Percentiles rank a stretch among this genome's conserved stretches.
Conservation (phyloP, 2,797 vertebrate species). For the Tachyglossus aculeatus region DNA sequence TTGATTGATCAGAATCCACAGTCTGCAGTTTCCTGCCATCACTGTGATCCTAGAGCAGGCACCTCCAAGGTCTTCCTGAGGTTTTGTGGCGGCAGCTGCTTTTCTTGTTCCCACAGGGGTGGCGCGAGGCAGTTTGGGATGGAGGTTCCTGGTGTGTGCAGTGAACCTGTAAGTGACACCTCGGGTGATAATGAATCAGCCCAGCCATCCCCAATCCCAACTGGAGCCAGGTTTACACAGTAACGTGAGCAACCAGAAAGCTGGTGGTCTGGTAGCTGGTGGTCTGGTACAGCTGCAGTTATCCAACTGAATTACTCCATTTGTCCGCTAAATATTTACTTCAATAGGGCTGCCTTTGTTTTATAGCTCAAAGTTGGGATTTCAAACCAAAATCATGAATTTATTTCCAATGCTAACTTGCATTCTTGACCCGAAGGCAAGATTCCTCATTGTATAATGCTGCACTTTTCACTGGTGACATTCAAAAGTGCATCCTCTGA, state of each 20-base stretch:
- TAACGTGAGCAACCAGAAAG: slow-evolving; percentile 25
- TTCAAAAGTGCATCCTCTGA: neutral
- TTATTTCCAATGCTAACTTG: slow-evolving; percentile 12
- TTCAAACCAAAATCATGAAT: slow-evolving; percentile 17
- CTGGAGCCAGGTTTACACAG: slow-evolving; percentile 32
- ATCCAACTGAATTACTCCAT: slow-evolving; percentile 25
- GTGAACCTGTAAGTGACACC: neutral
- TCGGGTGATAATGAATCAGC: neutral
- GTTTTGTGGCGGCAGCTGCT: too few relatives aligned
- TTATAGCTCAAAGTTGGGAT: slow-evolving; percentile 23
- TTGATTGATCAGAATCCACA: too few relatives aligned
- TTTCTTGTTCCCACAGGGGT: too few relatives aligned
- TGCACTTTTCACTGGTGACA: neutral
- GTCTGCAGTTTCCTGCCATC: too few relatives aligned
- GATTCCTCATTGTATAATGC: neutral
- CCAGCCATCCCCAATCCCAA: neutral
- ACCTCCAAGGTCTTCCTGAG: too few relatives aligned
- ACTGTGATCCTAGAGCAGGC: too few relatives aligned
- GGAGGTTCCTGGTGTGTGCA: too few relatives aligned
- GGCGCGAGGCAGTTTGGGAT: too few relatives aligned
- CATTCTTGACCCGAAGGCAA: slow-evolving; percentile 23
- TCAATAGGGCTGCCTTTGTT: slow-evolving; percentile 18
- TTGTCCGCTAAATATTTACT: slow-evolving; percentile 55
- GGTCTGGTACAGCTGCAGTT: slow-evolving; percentile 24
- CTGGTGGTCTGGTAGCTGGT: neutral